Percentiles rank a stretch among this genome's conserved stretches.
phyloP scores from a whole-genome alignment of 2,797 vertebrate genomes.

The Uromys caudimaculatus region DNA sequence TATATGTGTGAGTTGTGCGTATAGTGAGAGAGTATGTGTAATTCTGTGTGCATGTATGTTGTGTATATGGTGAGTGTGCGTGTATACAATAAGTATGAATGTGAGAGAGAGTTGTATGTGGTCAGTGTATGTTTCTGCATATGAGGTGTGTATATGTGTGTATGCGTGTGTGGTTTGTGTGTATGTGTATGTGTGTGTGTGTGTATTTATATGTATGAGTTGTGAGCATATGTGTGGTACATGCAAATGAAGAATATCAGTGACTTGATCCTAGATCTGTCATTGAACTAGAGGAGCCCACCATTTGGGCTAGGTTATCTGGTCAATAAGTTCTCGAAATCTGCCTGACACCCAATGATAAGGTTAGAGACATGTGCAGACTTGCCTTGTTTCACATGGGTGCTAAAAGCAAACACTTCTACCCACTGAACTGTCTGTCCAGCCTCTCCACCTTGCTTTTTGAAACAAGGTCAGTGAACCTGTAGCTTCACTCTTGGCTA shows the following conservation, averaged over 20 bases:
- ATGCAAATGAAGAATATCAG: background rate
- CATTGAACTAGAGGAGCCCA: background rate
- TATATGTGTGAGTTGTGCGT: background rate
- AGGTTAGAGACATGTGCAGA: background rate
- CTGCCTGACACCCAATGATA: background rate
- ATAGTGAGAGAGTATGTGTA: background rate
- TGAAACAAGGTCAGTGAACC: background rate
- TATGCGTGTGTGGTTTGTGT: background rate
- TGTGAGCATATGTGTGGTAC: background rate
- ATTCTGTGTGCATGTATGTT: too few relatives aligned
- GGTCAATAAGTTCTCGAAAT: background rate
- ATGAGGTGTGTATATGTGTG: background rate
- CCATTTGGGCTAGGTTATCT: background rate
- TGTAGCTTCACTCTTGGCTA: background rate
- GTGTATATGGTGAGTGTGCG: too few relatives aligned
- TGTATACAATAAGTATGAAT: too few relatives aligned
- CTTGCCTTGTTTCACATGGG: background rate
- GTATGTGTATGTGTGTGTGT: background rate
- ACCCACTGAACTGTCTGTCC: background rate
- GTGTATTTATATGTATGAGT: background rate
- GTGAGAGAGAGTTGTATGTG: background rate
- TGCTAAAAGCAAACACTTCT: background rate
- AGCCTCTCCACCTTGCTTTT: background rate
- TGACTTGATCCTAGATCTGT: background rate
- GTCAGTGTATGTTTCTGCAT: background rate